These are phyloP conservation scores for Antheraea yamamai DNA, from an alignment of 2,888 invertebrate species.

Conservation along the genomic window DNA sequence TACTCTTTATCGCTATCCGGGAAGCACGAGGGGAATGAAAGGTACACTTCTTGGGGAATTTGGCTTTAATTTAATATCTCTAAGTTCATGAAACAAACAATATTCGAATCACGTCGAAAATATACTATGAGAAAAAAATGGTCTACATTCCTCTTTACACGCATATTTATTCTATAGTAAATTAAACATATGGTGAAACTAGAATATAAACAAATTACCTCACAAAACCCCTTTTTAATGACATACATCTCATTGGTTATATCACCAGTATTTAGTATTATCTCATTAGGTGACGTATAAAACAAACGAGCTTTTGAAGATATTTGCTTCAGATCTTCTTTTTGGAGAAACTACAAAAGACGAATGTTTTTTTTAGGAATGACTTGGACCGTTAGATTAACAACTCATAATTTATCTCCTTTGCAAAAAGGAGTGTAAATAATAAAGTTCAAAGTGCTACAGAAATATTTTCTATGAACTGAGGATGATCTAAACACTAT, in stretches of 20 bases:
- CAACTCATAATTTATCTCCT: neutral
- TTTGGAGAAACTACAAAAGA: constrained; percentile 49
- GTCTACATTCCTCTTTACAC: neutral
- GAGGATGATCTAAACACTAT: neutral
- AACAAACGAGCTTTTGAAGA: constrained; percentile 57
- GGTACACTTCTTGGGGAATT: too few species aligned
- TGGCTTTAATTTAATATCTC: too few species aligned
- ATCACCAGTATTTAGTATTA: constrained; percentile 67
- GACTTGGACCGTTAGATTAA: neutral
- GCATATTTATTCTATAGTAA: neutral
- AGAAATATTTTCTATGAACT: neutral
- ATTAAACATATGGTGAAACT: too few species aligned
- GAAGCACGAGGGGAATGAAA: too few species aligned
- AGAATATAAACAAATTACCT: constrained; percentile 44
- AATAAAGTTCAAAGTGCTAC: neutral
- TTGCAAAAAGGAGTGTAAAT: neutral
- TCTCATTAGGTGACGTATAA: constrained; percentile 66
- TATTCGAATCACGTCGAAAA: too few species aligned
- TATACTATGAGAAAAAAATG: neutral
- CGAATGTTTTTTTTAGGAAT: neutral
- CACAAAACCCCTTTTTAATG: constrained; percentile 65
- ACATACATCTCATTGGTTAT: constrained; percentile 67
- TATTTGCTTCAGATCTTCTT: constrained; percentile 57
- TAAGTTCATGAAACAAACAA: too few species aligned
- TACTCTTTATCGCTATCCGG: too few species aligned